Evolutionary conservation across 2,888 invertebrate genomes (phyloP), one percentile per base, ranked within the genome.

Genomic region (Acronicta alni): DNA sequence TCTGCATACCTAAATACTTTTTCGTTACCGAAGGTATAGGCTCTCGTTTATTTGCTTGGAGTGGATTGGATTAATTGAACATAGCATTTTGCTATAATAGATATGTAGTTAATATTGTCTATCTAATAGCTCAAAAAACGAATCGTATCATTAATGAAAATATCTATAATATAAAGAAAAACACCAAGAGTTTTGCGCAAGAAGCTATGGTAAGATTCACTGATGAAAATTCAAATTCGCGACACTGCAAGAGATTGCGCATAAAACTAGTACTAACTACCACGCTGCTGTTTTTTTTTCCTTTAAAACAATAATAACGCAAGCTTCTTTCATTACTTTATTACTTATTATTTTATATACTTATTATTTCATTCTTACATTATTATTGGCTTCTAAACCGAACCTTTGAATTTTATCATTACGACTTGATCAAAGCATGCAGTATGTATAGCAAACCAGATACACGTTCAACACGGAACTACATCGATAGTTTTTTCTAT

Each of bases 401-500:
- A 37, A 41, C 14, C 35, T 10, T 55, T 38, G 32, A 30, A 42
- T 12, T 56, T 20, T 47, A 32, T 35, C 9, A 49, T n/a, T 18
- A 30, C 17, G 14, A 44, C 17, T 8, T 20, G 16, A 54, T 53
- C 41, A 38, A 54, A 42, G 20, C 51, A 42, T 48, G 42, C 30
- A 44, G 9, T 44, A 51, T 46, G 48, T 60, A 14, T 14, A 53
- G 44, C 42, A n/a, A 30, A 62, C 52, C 53, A 41, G 55, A 49
- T 51, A 51, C 18, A 12, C 8, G 20, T 15, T 12, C 49, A 37
- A 55, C 64, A 35, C 70, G 75, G 75, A 75, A 75, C 57, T 70
- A 20, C 10, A 16, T 10, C 16, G 12, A 54, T 10, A 57, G 66
- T 75, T 73, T 71, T n/a, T 75, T 75, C 61, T 67, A 64, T 47